phyloP scores from a whole-genome alignment of 1,140 invertebrate species.

The Drosophila lowei region DNA sequence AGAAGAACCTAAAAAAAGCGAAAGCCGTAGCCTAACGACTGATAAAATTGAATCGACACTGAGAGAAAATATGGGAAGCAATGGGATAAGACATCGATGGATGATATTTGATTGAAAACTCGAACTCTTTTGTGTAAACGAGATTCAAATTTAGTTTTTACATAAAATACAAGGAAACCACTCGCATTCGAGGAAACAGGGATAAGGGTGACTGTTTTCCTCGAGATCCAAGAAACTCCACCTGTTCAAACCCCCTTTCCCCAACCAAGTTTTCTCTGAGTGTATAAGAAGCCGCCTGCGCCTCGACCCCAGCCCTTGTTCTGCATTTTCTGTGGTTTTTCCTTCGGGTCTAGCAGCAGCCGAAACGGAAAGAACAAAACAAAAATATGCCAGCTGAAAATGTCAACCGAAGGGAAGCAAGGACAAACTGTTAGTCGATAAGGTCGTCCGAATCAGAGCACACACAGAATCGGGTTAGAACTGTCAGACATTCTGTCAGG shows the following conservation, averaged over 20 bases:
- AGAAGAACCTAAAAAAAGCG: conserved; percentile 22
- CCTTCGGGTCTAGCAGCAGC: conserved; percentile 2
- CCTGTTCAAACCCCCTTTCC: too few relatives aligned
- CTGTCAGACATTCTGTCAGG: conserved; percentile 12
- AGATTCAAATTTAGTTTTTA: too few relatives aligned
- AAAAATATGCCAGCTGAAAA: conserved; percentile 50
- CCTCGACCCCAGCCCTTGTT: not conserved
- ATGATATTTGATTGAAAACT: too few relatives aligned
- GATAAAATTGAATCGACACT: conserved; percentile 31
- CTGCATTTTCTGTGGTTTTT: conserved; percentile 17
- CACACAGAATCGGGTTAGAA: conserved; percentile 49
- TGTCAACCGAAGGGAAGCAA: conserved; percentile 45
- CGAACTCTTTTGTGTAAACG: too few relatives aligned
- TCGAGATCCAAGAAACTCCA: too few relatives aligned
- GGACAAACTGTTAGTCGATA: conserved; percentile 62
- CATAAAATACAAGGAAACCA: too few relatives aligned
- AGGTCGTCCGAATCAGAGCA: conserved; percentile 72
- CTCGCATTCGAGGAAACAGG: too few relatives aligned
- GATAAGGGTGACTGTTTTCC: too few relatives aligned
- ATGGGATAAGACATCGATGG: too few relatives aligned
- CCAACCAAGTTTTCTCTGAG: too few relatives aligned
- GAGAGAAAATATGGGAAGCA: conserved; percentile 2
- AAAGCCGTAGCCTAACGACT: conserved; percentile 19
- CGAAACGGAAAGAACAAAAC: conserved; percentile 23
- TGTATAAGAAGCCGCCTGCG: not conserved